Conservation (phyloP, 2,888 invertebrate species). For the Epicampocera succincta region DNA sequence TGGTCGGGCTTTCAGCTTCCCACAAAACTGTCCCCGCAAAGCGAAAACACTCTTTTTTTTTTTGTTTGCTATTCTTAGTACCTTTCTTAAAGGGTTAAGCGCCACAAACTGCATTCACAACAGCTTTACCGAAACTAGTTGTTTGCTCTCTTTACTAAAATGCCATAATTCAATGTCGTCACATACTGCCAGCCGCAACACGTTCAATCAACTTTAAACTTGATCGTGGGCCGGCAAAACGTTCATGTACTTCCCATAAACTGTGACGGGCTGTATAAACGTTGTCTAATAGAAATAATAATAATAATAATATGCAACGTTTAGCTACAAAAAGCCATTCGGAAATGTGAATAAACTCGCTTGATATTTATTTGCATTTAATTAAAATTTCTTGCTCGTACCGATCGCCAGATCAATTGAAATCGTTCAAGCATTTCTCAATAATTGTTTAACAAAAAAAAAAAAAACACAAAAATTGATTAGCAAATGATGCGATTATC, state of each 20-base stretch:
- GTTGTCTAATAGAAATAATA: background rate
- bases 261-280: background rate
- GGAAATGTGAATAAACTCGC: background rate
- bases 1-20: too few species aligned
- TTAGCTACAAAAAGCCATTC: background rate
- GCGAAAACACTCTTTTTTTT: too few species aligned
- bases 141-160: background rate
- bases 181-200: too few species aligned
- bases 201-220: constrained; percentile 12
- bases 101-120: too few species aligned
- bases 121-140: background rate
- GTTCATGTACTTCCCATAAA: background rate
- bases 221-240: background rate
- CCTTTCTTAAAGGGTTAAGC: too few species aligned
- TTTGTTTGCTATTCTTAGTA: too few species aligned
- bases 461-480: background rate
- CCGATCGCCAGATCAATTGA: background rate
- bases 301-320: too few species aligned
- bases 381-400: constrained; percentile 3
- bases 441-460: background rate
- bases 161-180: constrained; percentile 6
- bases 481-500: background rate
- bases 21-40: too few species aligned
- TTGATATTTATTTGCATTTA: background rate
- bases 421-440: background rate